Evolutionary conservation across 2,113 vertebrate species (phyloP).

Genomic region (Lophotis ruficrista): DNA sequence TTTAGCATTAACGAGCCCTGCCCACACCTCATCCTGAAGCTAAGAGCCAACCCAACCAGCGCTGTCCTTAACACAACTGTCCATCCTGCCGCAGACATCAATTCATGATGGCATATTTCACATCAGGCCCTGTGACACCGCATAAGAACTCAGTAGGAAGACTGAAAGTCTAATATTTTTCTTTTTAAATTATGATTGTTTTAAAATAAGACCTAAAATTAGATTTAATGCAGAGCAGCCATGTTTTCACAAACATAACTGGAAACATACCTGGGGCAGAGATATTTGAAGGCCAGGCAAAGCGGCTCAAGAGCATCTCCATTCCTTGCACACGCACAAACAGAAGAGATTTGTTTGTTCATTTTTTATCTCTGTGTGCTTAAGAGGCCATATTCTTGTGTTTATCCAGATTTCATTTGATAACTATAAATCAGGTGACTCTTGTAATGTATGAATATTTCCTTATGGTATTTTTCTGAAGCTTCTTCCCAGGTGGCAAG

Average conservation of each 20-base stretch:
- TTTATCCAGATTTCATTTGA: not conserved
- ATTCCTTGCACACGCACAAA: not conserved
- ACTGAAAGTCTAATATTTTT: not conserved
- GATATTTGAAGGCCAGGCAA: not conserved
- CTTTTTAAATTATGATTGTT: not conserved
- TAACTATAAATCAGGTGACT: not conserved
- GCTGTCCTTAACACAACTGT: not conserved
- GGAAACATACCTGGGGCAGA: not conserved
- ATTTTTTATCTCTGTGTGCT: not conserved
- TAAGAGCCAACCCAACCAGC: not conserved
- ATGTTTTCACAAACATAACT: not conserved
- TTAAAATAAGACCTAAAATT: not conserved
- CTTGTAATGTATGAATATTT: not conserved
- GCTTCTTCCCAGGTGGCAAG: not conserved
- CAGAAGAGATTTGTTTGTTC: rapidly evolving
- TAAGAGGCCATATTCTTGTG: not conserved
- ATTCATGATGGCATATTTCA: not conserved
- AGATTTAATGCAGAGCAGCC: not conserved
- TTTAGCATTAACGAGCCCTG: not conserved
- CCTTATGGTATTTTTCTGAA: not conserved
- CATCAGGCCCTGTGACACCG: not conserved
- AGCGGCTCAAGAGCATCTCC: not conserved
- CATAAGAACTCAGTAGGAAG: not conserved
- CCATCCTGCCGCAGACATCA: not conserved
- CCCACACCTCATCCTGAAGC: not conserved